These are phyloP conservation scores for Acleris cristana DNA, from an alignment of 2,888 invertebrate genomes.

Conservation along the genomic window DNA sequence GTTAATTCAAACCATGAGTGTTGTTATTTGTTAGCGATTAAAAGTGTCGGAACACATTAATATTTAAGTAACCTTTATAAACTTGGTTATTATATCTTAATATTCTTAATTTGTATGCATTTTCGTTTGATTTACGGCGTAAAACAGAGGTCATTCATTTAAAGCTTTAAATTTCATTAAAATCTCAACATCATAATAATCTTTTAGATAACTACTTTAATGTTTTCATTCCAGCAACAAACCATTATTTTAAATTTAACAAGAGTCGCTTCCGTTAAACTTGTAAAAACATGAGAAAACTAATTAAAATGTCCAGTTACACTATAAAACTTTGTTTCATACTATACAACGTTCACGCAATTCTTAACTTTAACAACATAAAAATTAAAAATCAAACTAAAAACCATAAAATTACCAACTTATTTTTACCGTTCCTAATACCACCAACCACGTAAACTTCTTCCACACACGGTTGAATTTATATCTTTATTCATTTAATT, in stretches of 20 bases:
- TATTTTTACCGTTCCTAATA: neutral
- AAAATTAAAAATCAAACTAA: slow-evolving; percentile 24
- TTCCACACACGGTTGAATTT: neutral
- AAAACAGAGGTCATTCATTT: slow-evolving; percentile 19
- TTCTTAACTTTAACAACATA: slow-evolving; percentile 22
- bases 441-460: neutral
- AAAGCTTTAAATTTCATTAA: slow-evolving; percentile 21
- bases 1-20: too few species aligned
- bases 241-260: slow-evolving; percentile 43
- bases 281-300: slow-evolving; percentile 45
- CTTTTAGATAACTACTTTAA: slow-evolving; percentile 26
- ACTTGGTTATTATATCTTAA: slow-evolving; percentile 6
- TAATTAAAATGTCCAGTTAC: slow-evolving; percentile 47
- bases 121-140: slow-evolving; percentile 20
- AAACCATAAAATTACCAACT: slow-evolving; percentile 7
- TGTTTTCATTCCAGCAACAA: slow-evolving; percentile 35
- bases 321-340: slow-evolving; percentile 31
- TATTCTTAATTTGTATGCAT: slow-evolving; percentile 16
- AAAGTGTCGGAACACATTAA: neutral
- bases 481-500: neutral
- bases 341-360: slow-evolving; percentile 12
- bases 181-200: slow-evolving; percentile 30
- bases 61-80: neutral
- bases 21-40: too few species aligned
- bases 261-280: slow-evolving; percentile 43